Base-by-base conservation (phyloP, 2,797 vertebrate genomes). In the Tenualosa thibaudeaui region DNA sequence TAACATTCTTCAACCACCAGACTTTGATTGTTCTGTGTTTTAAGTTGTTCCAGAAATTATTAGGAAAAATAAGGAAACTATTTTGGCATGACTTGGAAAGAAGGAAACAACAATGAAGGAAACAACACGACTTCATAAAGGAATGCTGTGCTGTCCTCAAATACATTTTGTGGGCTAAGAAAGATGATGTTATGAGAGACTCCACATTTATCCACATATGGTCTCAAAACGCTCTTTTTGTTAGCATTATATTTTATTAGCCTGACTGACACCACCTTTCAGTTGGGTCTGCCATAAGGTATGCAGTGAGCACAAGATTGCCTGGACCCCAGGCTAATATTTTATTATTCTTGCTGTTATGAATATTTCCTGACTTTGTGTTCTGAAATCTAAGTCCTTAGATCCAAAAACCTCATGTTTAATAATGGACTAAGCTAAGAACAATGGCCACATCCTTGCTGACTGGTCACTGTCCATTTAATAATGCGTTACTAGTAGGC, bases 41-140 rank as follows among this genome's bases (percentile, higher is more conserved):
- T 37, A 78, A 4, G 19, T 46, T 22, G 40, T 78, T 78, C 71
- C 71, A 78, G 71, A 78, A 75, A 17, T 43, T 7, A 78, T 78
- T 78, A 46, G 15, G 13, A 43, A 78, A 78, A 46, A 46, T 40
- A 78, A 46, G 71, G 40, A 78, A 78, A 78, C 71, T 43, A 78
- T 78, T 78, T 78, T 78, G 71, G 19, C 71, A 43, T 19, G 40
- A 43, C 71, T 78, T 37, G n/a, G n/a, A n/a, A n/a, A n/a, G 37
- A 40, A 71, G 31, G 31, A 31, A 71, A 71, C 15, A 71, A 40
- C 65, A 71, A n/a, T n/a, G 37, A 40, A 71, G 31, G 31, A 31
- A 71, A 71, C 15, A 71, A 40, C 65, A 71, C 4, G 31, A 12
- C 1, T 71, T 40, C 31, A 71, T 37, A 17, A 71, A 37, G 13